phyloP scores from a whole-genome alignment of 2,888 invertebrate species.

The Dascillus cervinus region DNA sequence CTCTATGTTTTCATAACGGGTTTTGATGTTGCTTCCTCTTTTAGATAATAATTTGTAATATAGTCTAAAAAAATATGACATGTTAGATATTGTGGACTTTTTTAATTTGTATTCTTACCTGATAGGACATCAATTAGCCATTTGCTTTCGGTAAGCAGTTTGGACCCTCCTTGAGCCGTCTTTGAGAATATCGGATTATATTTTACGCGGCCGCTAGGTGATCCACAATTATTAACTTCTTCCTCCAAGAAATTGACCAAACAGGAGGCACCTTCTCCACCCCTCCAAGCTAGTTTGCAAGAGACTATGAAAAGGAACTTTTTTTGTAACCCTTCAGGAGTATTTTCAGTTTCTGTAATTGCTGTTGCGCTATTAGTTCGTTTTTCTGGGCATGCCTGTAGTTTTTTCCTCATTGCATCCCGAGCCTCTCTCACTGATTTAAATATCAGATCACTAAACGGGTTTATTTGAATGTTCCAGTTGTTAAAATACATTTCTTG shows the following conservation, averaged over 20 bases:
- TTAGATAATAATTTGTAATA: constrained; percentile 2
- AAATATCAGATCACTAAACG: no score
- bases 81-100: neutral
- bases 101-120: constrained; percentile 2
- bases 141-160: constrained; percentile 1
- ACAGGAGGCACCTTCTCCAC: no score
- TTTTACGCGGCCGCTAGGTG: constrained; percentile 1
- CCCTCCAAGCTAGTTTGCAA: no score
- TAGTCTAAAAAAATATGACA: constrained; percentile 2
- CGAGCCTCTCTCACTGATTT: no score
- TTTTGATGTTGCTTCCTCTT: constrained; percentile 3
- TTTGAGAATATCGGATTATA: constrained; percentile 2
- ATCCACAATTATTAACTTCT: no score
- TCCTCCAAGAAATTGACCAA: no score
- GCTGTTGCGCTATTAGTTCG: no score
- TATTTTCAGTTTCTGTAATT: no score
- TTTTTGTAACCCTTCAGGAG: neutral
- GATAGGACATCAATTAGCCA: constrained; percentile 1
- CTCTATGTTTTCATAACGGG: constrained; percentile 1
- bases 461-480: no score
- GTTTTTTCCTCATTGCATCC: no score
- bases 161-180: constrained; percentile 1
- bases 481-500: no score
- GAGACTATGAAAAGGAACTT: constrained; percentile 1
- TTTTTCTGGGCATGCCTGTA: no score